A percentile compares a stretch with the other conserved stretches of the same genome.
phyloP scores from a whole-genome alignment of 2,888 invertebrate genomes.

The Pocota personata region DNA sequence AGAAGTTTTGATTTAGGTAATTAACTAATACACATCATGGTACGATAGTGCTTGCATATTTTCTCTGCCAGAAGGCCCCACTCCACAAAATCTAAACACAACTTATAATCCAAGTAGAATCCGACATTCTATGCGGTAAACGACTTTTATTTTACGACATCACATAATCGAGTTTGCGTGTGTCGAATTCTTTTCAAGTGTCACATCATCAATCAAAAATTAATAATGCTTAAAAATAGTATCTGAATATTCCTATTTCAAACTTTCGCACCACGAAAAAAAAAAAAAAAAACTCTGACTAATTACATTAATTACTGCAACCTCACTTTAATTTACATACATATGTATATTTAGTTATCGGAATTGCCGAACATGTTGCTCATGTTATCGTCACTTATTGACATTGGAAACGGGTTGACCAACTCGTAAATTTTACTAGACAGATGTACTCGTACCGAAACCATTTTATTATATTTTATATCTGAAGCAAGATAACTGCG shows the following conservation, averaged over 20 bases:
- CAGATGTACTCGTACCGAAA: no score
- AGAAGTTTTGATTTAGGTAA: no score
- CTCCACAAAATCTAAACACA: no score
- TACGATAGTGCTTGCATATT: no score
- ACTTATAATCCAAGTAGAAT: not conserved
- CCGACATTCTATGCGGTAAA: not conserved
- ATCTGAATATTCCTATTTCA: not conserved
- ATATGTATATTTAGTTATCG: not conserved
- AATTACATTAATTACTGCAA: not conserved
- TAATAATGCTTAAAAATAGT: not conserved
- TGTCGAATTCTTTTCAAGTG: no score
- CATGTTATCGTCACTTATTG: not conserved
- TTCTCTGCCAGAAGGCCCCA: no score
- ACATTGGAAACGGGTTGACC: not conserved
- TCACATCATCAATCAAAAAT: not conserved
- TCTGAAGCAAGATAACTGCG: no score
- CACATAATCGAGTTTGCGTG: not conserved
- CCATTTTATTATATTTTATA: no score
- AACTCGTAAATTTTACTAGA: not conserved
- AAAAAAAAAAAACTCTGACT: not conserved
- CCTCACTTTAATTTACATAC: not conserved
- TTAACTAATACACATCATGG: no score
- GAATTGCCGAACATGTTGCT: not conserved
- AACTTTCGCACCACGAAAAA: not conserved
- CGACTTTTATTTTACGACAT: not conserved